These are phyloP conservation scores for Phyllostomus discolor DNA, from an alignment of 2,113 vertebrate species.

Conservation along the genomic window DNA sequence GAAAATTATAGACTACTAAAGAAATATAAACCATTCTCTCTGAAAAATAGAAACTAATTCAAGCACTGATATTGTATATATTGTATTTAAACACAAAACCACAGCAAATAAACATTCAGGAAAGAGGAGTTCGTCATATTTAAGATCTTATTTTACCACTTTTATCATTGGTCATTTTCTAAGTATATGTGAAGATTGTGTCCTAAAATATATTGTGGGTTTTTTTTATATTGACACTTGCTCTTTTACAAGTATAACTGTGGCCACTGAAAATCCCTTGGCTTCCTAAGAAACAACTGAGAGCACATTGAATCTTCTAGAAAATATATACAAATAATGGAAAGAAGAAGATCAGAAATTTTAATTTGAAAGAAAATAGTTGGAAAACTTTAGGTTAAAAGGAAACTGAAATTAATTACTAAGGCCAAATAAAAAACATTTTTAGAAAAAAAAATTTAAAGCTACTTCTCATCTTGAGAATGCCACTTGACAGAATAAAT, in stretches of 20 bases:
- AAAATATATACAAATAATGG: background rate
- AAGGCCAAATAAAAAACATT: conserved; percentile 22
- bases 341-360: background rate
- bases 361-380: conserved; percentile 26
- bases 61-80: background rate
- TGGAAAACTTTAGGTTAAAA: conserved; percentile 22
- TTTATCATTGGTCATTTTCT: conserved; percentile 28
- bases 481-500: background rate
- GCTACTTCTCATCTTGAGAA: background rate
- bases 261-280: background rate
- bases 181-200: background rate
- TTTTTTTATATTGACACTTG: background rate
- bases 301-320: background rate
- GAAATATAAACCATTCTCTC: background rate
- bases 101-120: background rate
- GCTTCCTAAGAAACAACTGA: background rate
- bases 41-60: background rate
- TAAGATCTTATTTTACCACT: background rate
- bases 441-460: background rate
- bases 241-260: conserved; percentile 3
- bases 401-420: conserved; percentile 24
- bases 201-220: background rate
- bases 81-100: conserved; percentile 3
- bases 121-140: background rate
- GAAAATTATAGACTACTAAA: background rate